Conservation (phyloP, 2,888 invertebrate genomes). For the Leptinotarsa tumamoca region DNA sequence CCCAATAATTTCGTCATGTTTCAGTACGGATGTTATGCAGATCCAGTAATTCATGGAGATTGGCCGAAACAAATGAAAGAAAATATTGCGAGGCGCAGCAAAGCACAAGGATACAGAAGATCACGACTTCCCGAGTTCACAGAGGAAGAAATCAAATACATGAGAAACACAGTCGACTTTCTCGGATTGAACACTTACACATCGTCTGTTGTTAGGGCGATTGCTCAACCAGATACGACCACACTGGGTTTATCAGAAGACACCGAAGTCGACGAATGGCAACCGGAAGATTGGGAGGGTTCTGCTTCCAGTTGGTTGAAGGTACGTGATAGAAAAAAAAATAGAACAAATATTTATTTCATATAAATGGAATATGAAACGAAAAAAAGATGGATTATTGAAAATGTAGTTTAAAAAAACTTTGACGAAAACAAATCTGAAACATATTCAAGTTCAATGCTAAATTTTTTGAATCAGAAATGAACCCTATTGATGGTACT, state of each 20-base stretch:
- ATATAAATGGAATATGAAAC: too few species aligned
- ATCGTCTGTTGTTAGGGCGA: slow-evolving; percentile 66
- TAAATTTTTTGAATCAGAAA: too few species aligned
- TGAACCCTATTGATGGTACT: too few species aligned
- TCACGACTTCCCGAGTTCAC: slow-evolving; percentile 76
- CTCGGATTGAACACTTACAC: slow-evolving; percentile 83
- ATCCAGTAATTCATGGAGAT: slow-evolving; percentile 76
- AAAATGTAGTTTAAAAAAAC: too few species aligned
- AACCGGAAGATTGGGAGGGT: slow-evolving; percentile 40
- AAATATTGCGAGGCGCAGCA: slow-evolving; percentile 71
- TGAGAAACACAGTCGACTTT: slow-evolving; percentile 77
- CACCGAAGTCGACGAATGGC: slow-evolving; percentile 35
- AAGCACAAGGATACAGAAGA: slow-evolving; percentile 69
- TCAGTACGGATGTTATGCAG: slow-evolving; percentile 48
- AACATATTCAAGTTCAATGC: too few species aligned
- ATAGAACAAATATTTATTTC: too few species aligned
- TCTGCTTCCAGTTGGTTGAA: slow-evolving; percentile 37
- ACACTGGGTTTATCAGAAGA: slow-evolving; percentile 30
- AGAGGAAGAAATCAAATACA: slow-evolving; percentile 70
- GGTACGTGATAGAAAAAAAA: background rate
- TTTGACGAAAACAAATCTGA: too few species aligned
- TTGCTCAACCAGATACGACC: slow-evolving; percentile 25
- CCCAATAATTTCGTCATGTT: slow-evolving; percentile 14
- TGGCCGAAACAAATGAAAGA: slow-evolving; percentile 76
- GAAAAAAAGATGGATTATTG: too few species aligned